phyloP scores from a whole-genome alignment of 2,797 vertebrate species.

The Oryzias sinensis region DNA sequence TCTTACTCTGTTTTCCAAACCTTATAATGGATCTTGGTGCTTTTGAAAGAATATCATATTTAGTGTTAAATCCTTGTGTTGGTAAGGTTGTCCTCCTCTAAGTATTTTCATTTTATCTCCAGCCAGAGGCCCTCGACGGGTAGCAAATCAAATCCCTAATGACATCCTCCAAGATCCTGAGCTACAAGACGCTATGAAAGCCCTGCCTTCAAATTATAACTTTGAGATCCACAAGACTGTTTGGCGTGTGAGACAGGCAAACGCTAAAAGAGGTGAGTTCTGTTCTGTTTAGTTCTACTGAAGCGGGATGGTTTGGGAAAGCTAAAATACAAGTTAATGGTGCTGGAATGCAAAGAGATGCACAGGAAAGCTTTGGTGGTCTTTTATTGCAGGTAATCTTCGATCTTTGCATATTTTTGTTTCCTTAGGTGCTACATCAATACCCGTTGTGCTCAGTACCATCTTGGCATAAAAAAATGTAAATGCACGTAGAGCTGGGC shows the following conservation, averaged over 20 bases:
- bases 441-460: too few species aligned
- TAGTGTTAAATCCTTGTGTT: constrained; percentile 1
- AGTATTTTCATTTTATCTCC: constrained; percentile 30
- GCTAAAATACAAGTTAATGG: too few species aligned
- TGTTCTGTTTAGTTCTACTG: not conserved
- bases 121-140: constrained; percentile 76
- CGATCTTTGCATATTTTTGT: too few species aligned
- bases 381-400: too few species aligned
- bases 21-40: too few species aligned
- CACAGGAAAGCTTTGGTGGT: too few species aligned
- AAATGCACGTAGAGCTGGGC: too few species aligned
- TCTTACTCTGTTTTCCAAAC: too few species aligned
- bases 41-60: not conserved
- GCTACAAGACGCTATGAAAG: constrained; percentile 80
- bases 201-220: constrained; percentile 92
- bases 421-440: too few species aligned
- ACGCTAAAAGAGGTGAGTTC: constrained; percentile 85
- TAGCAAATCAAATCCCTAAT: constrained; percentile 90
- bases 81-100: not conserved
- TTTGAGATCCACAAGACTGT: constrained; percentile 97
- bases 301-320: not conserved
- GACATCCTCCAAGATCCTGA: constrained; percentile 85
- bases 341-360: too few species aligned
- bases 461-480: too few species aligned
- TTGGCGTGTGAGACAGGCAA: constrained; percentile 89